Base-by-base conservation (phyloP, 2,888 invertebrate species). In the Acrocera orbiculus region DNA sequence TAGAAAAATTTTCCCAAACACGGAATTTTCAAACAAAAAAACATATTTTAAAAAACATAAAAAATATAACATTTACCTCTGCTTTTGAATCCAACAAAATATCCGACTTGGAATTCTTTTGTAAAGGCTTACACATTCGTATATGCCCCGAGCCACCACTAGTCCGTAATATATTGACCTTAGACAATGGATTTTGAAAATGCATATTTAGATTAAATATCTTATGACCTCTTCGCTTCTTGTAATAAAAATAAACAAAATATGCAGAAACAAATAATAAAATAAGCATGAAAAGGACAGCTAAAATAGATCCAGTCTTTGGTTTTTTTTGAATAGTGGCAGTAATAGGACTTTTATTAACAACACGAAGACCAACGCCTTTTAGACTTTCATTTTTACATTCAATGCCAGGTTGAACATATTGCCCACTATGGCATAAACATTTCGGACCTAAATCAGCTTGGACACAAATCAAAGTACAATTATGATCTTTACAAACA, bases 391-490 rank as follows among this genome's bases (percentile, higher is more conserved):
- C 5, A 11, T 10, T 14, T 40, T 40, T 28, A 42, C 67, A 67
- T 19, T 36, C 37, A 11, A 51, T 50, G 9, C 48, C 45, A 32
- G 58, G 54, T 14, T 45, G 42, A 2, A 64, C 56, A 15, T 55
- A 41, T 5, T 46, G 46, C 3, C 68, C 69, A 47, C 66, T 54
- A 28, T 61, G 58, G 43, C 75, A 76, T 39, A 73, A 51, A 44
- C 75, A 76, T 38, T 58, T 61, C 8, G 62, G 55, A 2, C 57
- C 55, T 3, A 53, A 47, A 27, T 62, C 58, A 8, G 60, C 60
- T 23, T 67, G 62, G 4, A 77, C 58, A 49, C 80, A 80, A 46
- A 80, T 54, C 35, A 72, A 65, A 1, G 58, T 51, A 46, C 80
- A 80, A 16, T 54, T 59, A 19, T 63, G 58, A 32, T 56, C 51